Percentiles rank a stretch among this genome's conserved stretches.
Conservation (phyloP, 2,888 invertebrate genomes). For the Apodemia hepburni region DNA sequence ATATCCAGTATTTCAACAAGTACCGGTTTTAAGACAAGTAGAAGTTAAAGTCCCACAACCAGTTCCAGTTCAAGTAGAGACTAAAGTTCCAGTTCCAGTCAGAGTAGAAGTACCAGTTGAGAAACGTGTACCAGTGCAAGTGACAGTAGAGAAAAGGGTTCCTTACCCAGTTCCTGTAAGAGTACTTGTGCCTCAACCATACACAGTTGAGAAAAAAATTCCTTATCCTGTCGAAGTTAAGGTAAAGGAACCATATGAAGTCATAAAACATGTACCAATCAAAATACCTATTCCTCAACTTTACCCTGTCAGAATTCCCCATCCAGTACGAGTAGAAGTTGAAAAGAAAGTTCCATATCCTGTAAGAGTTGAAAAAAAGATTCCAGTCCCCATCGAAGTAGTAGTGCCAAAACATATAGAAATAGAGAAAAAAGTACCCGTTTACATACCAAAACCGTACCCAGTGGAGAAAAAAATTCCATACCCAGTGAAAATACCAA, state of each 20-base stretch:
- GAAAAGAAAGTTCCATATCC: constrained; percentile 71
- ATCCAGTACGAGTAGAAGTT: constrained; percentile 70
- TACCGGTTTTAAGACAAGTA: constrained; percentile 61
- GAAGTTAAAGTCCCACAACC: constrained; percentile 67
- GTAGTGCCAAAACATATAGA: constrained; percentile 42
- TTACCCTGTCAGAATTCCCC: constrained; percentile 74
- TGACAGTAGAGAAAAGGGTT: constrained; percentile 61
- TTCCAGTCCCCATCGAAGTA: constrained; percentile 62
- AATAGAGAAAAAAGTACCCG: constrained; percentile 59
- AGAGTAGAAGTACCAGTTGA: constrained; percentile 53
- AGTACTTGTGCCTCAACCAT: constrained; percentile 66
- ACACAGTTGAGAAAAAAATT: constrained; percentile 79
- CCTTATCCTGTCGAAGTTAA: constrained; percentile 72
- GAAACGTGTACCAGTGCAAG: constrained; percentile 52
- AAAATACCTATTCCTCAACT: constrained; percentile 68
- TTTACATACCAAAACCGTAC: constrained; percentile 44
- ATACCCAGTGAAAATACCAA: constrained; percentile 40
- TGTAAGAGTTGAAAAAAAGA: constrained; percentile 69
- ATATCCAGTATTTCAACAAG: constrained; percentile 66
- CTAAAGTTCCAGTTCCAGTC: constrained; percentile 64
- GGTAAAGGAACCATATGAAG: constrained; percentile 62
- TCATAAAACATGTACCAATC: constrained; percentile 63
- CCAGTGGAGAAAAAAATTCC: constrained; percentile 65
- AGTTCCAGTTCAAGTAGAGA: constrained; percentile 58
- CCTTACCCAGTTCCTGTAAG: constrained; percentile 52